Percentiles rank a stretch among this genome's conserved stretches.
phyloP scores from a whole-genome alignment of 2,888 invertebrate genomes.

The Drosophila diplacantha region DNA sequence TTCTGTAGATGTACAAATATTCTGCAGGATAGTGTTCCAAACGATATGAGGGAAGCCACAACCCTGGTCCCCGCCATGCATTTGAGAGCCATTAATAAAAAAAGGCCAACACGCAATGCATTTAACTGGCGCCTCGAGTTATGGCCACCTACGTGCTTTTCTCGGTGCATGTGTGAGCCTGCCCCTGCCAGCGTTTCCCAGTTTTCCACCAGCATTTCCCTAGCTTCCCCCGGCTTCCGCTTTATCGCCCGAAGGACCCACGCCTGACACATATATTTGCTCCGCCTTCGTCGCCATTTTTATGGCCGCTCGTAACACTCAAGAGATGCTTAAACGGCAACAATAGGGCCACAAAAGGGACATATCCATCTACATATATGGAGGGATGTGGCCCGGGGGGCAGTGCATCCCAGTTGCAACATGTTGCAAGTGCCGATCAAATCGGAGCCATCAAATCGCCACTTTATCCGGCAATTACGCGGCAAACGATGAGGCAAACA shows the following conservation, averaged over 20 bases:
- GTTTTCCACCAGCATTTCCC: background rate
- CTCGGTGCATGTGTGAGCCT: slow-evolving; percentile 1
- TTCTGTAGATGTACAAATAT: background rate
- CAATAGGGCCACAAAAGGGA: slow-evolving; percentile 42
- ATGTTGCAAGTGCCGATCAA: slow-evolving; percentile 37
- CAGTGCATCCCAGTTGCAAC: slow-evolving; percentile 27
- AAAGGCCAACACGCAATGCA: slow-evolving; percentile 58
- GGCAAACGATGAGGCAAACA: slow-evolving; percentile 46
- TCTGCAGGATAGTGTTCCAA: background rate
- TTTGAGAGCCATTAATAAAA: slow-evolving; percentile 57
- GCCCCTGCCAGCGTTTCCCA: background rate
- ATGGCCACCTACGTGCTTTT: slow-evolving; percentile 30
- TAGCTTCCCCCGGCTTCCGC: slow-evolving; percentile 39
- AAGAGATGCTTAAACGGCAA: slow-evolving; percentile 66
- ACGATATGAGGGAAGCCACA: background rate
- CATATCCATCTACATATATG: background rate
- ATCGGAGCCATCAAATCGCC: slow-evolving; percentile 41
- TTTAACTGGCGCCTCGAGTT: slow-evolving; percentile 60
- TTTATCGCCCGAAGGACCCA: slow-evolving; percentile 30
- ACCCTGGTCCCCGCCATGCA: slow-evolving; percentile 1
- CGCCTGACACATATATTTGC: slow-evolving; percentile 29
- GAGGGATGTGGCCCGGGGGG: background rate
- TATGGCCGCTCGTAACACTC: slow-evolving; percentile 66
- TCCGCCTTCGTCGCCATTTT: slow-evolving; percentile 36
- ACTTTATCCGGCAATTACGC: slow-evolving; percentile 68